Percentiles rank a stretch among this genome's conserved stretches.
phyloP scores from a whole-genome alignment of 2,113 vertebrate genomes.

The Pedetes capensis region DNA sequence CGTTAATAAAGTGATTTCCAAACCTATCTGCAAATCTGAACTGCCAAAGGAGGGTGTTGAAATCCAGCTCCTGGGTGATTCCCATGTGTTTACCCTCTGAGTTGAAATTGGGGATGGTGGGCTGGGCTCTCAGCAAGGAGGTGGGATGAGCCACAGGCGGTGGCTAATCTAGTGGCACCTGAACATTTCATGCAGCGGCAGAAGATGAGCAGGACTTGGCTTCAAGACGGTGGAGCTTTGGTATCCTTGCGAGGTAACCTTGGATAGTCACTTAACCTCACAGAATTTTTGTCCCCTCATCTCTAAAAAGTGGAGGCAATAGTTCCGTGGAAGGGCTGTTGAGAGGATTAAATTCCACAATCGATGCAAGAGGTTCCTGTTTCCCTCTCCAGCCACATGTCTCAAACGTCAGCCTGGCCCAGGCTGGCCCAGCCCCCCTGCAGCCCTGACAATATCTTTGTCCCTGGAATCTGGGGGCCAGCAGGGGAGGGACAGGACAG shows the following conservation, averaged over 20 bases:
- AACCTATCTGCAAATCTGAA: neutral
- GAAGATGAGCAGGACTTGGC: neutral
- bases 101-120: neutral
- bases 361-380: neutral
- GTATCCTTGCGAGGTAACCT: neutral
- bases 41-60: neutral
- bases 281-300: neutral
- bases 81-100: neutral
- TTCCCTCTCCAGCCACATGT: neutral
- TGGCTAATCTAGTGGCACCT: no score
- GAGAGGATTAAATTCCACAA: neutral
- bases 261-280: neutral
- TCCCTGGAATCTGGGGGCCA: neutral
- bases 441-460: neutral
- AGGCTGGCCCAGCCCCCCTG: neutral
- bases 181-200: rapidly evolving
- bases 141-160: neutral
- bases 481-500: neutral
- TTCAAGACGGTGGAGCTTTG: neutral
- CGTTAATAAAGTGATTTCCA: neutral
- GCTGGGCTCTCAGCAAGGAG: neutral
- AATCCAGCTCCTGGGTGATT: neutral
- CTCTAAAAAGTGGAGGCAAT: neutral
- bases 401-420: neutral
- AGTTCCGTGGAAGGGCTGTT: neutral